Base-by-base conservation (phyloP, 1,140 invertebrate genomes). In the Pseudachorutes palmiensis region DNA sequence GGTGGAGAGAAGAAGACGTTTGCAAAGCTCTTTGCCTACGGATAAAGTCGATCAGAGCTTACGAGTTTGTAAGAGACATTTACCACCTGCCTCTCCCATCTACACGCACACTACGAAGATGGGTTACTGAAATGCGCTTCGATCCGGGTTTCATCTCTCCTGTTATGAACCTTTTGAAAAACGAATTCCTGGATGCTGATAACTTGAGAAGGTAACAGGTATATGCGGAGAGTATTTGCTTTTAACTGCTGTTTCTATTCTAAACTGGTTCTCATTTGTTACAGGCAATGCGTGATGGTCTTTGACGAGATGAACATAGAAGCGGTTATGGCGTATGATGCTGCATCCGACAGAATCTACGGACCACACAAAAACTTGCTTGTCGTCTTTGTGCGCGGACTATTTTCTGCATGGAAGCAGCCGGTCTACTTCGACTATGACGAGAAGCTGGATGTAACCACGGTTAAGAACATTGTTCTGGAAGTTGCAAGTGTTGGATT, bases 321-420 rank as follows among this genome's bases (percentile, higher is more conserved):
- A 22, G 28, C 3, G 9, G 30, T 12, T 5, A 61, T 61, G 14
- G 19, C 16, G 5, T 61, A 61, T 61, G 59, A 61, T 61, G 2
- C 16, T 12, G 29, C 16, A 5, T 9, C 16, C 3, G 59, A 61
- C 29, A 61, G 16, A 61, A 5, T 57, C 5, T 57, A n/a, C 24
- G 14, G 14, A 12, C 26, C 51, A 12, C 51, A 57, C 51, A 57
- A 57, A 24, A 57, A 57, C 24, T 57, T 57, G 14, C 77, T 79
- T 69, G 74, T 75, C 14, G 67, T 75, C 19, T 73, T 78, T 58
- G 73, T 73, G 16, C 59, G 75, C 64, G 75, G 77, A 48, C 60
- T 79, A 19, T 75, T 75, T 64, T 65, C 59, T n/a, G 67, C 72
- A 41, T 79, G 77, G 78, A 77, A 78, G 62, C 79, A 80, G 66